Evolutionary conservation across 2,113 vertebrate species (phyloP).

Genomic region (Cinclus cinclus): DNA sequence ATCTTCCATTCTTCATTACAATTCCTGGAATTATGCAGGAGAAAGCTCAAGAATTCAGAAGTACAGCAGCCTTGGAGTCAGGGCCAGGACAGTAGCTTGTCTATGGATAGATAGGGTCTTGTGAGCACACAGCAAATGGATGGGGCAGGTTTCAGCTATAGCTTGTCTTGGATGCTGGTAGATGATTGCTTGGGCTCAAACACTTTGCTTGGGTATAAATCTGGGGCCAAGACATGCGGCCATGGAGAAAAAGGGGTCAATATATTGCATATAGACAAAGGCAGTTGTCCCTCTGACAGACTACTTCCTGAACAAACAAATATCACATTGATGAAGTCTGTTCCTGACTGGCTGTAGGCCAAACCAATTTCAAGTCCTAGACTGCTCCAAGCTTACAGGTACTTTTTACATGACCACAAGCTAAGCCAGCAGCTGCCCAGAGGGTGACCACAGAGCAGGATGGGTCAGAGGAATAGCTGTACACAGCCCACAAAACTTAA

Average conservation of each 20-base stretch:
- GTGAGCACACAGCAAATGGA: not conserved
- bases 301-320: not conserved
- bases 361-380: slow-evolving; percentile 1
- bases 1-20: not conserved
- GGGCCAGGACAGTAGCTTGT: not conserved
- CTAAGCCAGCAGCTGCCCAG: not conserved
- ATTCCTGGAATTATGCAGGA: not conserved
- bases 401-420: not conserved
- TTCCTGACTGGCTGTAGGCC: not conserved
- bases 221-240: not conserved
- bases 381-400: not conserved
- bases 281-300: not conserved
- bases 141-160: not conserved
- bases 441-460: slow-evolving; percentile 21
- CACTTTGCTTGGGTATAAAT: not conserved
- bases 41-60: not conserved
- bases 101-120: not conserved
- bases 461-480: not conserved
- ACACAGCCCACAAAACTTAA: not conserved
- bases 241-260: not conserved
- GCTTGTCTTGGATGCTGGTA: not conserved
- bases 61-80: not conserved
- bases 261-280: not conserved
- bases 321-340: not conserved
- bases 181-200: not conserved